These are phyloP conservation scores for Anguilla rostrata DNA, from an alignment of 2,113 vertebrate genomes.

Conservation along the genomic window DNA sequence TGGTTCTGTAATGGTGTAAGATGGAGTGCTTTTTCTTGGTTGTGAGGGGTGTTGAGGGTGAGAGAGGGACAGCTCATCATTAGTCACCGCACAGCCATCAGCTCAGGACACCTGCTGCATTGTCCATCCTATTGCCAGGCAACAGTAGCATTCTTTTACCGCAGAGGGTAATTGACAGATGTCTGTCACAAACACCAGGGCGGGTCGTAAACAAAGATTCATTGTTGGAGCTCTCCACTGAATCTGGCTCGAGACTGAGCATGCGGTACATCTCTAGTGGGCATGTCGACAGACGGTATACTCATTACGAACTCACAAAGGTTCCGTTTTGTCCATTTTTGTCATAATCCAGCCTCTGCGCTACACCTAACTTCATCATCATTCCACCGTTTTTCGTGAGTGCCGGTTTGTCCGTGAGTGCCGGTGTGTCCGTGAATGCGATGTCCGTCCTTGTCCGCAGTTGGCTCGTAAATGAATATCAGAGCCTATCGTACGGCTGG, in stretches of 20 bases:
- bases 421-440: neutral
- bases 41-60: too few species aligned
- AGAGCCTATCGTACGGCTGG: neutral
- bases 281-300: neutral
- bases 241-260: neutral
- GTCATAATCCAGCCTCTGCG: neutral
- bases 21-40: too few species aligned
- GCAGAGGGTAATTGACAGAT: conserved; percentile 13
- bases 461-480: neutral
- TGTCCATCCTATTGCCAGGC: conserved; percentile 40
- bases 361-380: neutral
- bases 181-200: neutral
- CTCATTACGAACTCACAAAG: neutral
- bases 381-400: neutral
- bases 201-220: neutral
- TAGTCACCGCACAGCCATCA: conserved; percentile 28
- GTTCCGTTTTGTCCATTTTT: neutral
- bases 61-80: conserved; percentile 5
- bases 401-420: neutral
- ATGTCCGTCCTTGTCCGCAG: neutral
- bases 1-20: neutral
- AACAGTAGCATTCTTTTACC: conserved; percentile 30
- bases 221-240: neutral
- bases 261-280: neutral
- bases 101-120: conserved; percentile 35